A percentile compares a stretch with the other conserved stretches of the same genome.
phyloP scores from a whole-genome alignment of 2,888 invertebrate species.

The Heliconius charithonia region DNA sequence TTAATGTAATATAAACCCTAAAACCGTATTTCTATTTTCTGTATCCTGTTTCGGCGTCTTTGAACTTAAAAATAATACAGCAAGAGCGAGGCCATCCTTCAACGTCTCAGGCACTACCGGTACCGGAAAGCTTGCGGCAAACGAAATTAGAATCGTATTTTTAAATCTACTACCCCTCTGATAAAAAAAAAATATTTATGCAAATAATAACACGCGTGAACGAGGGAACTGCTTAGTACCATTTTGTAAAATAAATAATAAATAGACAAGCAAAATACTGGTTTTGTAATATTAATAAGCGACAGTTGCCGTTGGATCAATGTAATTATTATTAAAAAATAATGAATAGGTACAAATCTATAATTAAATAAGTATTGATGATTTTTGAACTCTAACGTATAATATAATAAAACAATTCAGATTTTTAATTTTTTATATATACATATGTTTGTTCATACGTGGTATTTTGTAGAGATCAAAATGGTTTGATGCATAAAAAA shows the following conservation, averaged over 20 bases:
- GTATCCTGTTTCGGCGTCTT: conserved; percentile 51
- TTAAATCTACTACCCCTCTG: conserved; percentile 72
- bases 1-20: conserved; percentile 4
- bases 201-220: conserved; percentile 82
- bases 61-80: conserved; percentile 67
- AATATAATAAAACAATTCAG: too few relatives aligned
- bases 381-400: too few relatives aligned
- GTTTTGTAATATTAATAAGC: neutral
- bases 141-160: conserved; percentile 83
- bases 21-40: conserved; percentile 41
- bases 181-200: conserved; percentile 77
- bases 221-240: conserved; percentile 66
- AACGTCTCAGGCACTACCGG: conserved; percentile 67
- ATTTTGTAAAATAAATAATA: conserved; percentile 38
- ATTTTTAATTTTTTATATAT: neutral
- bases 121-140: conserved; percentile 73
- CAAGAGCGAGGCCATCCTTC: conserved; percentile 74
- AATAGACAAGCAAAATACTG: conserved; percentile 6
- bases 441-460: neutral
- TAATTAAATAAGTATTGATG: neutral
- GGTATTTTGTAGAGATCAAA: neutral
- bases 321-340: neutral
- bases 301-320: neutral
- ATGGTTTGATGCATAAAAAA: neutral
- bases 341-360: neutral